Evolutionary conservation across 2,797 vertebrate genomes (phyloP).

Genomic region (Anabacerthia variegaticeps): DNA sequence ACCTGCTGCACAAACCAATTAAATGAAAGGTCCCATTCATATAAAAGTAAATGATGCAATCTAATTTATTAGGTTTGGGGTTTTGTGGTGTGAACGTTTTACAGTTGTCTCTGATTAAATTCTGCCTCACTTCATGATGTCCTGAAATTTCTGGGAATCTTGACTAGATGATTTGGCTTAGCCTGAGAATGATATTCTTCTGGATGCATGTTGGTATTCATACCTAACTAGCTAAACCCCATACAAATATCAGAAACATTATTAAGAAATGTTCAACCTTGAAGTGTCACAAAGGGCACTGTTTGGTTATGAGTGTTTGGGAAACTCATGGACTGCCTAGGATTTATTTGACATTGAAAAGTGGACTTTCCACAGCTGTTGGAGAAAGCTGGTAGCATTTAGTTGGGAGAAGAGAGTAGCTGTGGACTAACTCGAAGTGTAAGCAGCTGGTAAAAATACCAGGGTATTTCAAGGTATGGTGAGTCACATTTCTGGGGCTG

Average conservation of each 20-base stretch:
- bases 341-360: neutral
- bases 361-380: neutral
- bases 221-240: neutral
- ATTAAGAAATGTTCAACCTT: neutral
- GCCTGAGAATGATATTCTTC: neutral
- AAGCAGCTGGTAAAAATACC: neutral
- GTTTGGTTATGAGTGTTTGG: neutral
- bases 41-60: neutral
- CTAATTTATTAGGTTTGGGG: neutral
- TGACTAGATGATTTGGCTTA: neutral
- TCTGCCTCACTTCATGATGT: neutral
- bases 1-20: neutral
- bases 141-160: neutral
- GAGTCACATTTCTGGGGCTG: neutral
- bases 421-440: neutral
- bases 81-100: neutral
- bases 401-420: neutral
- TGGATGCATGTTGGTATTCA: neutral
- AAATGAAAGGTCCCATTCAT: neutral
- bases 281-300: neutral
- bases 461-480: neutral
- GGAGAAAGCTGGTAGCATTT: neutral
- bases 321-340: neutral
- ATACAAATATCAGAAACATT: neutral
- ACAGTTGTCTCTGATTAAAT: neutral